Percentiles rank a stretch among this genome's conserved stretches.
Evolutionary conservation across 1,140 invertebrate genomes (phyloP).

Genomic region (Halictus rubicundus): DNA sequence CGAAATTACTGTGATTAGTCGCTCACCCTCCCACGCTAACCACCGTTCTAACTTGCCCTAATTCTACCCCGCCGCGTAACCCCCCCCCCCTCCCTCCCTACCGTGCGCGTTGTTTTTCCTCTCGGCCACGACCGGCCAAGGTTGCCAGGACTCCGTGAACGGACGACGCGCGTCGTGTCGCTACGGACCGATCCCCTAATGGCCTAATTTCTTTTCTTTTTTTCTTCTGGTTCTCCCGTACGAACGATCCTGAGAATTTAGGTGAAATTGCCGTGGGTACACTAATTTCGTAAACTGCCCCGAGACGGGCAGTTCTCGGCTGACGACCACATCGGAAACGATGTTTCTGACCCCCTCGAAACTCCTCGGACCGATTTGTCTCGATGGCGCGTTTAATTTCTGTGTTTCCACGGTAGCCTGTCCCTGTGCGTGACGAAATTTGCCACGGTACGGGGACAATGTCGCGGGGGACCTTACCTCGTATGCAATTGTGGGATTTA

Average conservation of each 20-base stretch:
- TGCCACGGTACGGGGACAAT: neutral
- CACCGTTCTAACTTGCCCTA: constrained; percentile 65
- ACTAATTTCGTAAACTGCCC: neutral
- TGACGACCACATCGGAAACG: neutral
- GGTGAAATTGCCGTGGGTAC: neutral
- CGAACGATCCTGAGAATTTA: constrained; percentile 1
- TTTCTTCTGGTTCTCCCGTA: no score
- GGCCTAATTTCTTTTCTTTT: constrained; percentile 46
- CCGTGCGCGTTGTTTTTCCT: constrained; percentile 32
- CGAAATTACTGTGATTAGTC: constrained; percentile 74
- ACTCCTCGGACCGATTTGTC: neutral
- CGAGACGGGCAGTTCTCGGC: neutral
- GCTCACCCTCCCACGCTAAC: constrained; percentile 72
- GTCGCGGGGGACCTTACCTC: no score
- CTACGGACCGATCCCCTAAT: constrained; percentile 24
- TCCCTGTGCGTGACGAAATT: neutral
- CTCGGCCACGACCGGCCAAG: constrained; percentile 30
- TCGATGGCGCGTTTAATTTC: neutral
- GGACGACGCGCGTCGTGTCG: constrained; percentile 7
- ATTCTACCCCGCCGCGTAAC: constrained; percentile 57
- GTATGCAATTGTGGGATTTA: neutral
- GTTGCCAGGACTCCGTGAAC: constrained; percentile 16
- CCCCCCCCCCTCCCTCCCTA: constrained; percentile 7
- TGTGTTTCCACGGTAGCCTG: neutral
- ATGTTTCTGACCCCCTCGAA: neutral